A percentile compares a stretch with the other conserved stretches of the same genome.
phyloP scores from a whole-genome alignment of 2,797 vertebrate species.

The Ctenochaetus hawaiiensis region DNA sequence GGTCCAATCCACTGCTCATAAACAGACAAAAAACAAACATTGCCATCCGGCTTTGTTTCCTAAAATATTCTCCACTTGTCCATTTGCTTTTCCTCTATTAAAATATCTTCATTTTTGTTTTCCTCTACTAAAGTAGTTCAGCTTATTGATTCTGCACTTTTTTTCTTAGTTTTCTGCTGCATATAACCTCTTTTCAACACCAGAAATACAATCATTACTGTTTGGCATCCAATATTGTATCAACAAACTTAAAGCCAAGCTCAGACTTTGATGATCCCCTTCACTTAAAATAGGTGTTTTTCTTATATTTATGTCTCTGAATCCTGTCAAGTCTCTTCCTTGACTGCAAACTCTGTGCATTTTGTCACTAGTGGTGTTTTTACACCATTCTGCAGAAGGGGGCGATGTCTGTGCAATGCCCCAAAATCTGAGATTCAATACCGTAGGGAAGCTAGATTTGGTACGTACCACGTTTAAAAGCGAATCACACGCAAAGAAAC shows the following conservation, averaged over 20 bases:
- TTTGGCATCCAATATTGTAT: conserved; percentile 6
- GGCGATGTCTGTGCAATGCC: no score
- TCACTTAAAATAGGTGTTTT: no score
- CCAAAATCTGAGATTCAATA: no score
- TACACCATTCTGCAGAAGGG: no score
- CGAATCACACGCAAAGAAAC: no score
- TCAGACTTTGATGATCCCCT: background rate
- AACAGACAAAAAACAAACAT: conserved; percentile 23
- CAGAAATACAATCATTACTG: conserved; percentile 12
- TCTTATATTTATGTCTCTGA: no score
- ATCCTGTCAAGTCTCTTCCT: no score
- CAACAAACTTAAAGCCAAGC: background rate
- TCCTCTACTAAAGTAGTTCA: conserved; percentile 43
- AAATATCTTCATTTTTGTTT: conserved; percentile 42
- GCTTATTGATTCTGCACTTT: conserved; percentile 44
- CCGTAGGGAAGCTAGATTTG: no score
- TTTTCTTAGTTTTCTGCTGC: conserved; percentile 11
- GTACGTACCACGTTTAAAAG: no score
- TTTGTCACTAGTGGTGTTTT: no score
- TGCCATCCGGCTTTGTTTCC: background rate
- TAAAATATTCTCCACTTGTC: conserved; percentile 11
- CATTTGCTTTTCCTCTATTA: conserved; percentile 52
- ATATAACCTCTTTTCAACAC: conserved; percentile 28
- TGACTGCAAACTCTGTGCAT: no score
- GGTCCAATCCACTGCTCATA: conserved; percentile 25